Evolutionary conservation across 2,113 vertebrate species (phyloP), one percentile per base, ranked within the genome.

Genomic region (Benitochromis conjunctus): DNA sequence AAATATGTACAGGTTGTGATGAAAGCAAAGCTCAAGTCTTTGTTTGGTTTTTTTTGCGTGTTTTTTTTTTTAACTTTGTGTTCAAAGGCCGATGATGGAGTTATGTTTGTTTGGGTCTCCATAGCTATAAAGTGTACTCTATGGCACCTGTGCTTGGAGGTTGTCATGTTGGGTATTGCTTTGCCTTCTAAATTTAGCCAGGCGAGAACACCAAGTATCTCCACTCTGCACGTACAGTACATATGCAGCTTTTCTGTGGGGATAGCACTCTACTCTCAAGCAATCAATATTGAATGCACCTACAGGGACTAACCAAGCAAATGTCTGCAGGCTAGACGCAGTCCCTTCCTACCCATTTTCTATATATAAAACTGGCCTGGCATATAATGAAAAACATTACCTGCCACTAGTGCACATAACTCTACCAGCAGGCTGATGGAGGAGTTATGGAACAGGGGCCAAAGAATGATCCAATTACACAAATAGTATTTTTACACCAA

Each of bases 251-350:
- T 85, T 64, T 93, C 92, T 88, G 86, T 71, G 77, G 88, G 93
- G 85, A 91, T 80, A 46, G 66, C 88, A 5, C 86, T 92, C 83
- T 9, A 71, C 94, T 93, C 82, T 80, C 91, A 57, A 87, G 93
- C 94, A 95, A 95, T 96, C 95, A 93, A 95, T 95, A 94, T 79
- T 92, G 91, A 94, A 95, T 96, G 94, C 90, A 94, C 94, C 95
- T 92, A 93, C 88, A 89, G 95, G 94, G 95, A 95, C 92, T 89
- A 78, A 86, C 88, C 93, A 90, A 94, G 94, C 78, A 91, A 94
- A 93, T 87, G 91, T 93, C 94, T 92, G 26, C 79, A 71, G 93
- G 95, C 94, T 78, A 86, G 87, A 93, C 88, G 10, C 80, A 79
- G 91, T 92, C 94, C 89, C 92, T 90, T 93, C 95, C 95, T 92